Conservation (phyloP, 2,113 vertebrate species). For the Oreochromis aureus region DNA sequence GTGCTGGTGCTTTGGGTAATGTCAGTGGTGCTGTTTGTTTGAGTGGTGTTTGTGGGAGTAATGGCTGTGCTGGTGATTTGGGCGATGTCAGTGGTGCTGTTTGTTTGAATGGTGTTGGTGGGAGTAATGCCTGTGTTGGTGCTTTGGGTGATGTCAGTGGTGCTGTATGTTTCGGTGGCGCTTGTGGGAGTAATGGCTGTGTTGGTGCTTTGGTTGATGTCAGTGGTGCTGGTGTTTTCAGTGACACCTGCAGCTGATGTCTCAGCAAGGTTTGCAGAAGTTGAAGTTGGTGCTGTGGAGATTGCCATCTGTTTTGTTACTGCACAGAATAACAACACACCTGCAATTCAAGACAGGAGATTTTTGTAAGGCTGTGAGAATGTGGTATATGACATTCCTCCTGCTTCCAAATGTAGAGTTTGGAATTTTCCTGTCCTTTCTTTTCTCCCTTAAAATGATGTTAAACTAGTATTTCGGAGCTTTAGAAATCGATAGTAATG, state of each 20-base stretch:
- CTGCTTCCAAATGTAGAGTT: neutral
- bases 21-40: fast-evolving
- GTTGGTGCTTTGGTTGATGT: fast-evolving
- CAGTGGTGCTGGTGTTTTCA: neutral
- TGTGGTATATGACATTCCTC: neutral
- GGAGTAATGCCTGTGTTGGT: fast-evolving
- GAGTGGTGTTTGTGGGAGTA: fast-evolving
- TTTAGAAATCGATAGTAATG: neutral
- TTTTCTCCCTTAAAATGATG: neutral
- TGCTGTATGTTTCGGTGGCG: fast-evolving
- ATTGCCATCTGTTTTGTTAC: neutral
- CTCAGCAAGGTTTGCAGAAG: neutral
- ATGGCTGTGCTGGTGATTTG: fast-evolving
- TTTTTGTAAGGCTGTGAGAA: neutral
- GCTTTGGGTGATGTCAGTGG: fast-evolving
- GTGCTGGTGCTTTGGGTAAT: fast-evolving
- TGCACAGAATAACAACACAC: neutral
- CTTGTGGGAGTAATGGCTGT: fast-evolving
- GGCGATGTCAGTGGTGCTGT: fast-evolving
- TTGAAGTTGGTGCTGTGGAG: neutral
- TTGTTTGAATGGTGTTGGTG: fast-evolving
- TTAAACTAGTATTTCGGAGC: neutral
- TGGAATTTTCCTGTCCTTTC: neutral
- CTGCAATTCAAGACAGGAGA: neutral
- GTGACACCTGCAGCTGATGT: neutral